Evolutionary conservation across 2,113 vertebrate genomes (phyloP).

Genomic region (Sander lucioperca): DNA sequence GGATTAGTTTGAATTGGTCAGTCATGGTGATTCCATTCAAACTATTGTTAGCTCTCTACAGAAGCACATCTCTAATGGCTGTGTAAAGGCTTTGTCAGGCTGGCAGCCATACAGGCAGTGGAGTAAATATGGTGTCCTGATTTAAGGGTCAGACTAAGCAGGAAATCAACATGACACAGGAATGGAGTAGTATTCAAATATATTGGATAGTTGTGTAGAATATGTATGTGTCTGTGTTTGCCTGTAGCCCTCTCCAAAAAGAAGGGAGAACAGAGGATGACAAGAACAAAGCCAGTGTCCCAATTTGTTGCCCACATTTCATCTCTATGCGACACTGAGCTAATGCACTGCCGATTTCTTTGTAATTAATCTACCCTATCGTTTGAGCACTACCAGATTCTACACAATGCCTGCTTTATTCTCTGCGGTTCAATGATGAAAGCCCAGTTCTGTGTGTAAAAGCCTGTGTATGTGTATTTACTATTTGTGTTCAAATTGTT

Average conservation of each 20-base stretch:
- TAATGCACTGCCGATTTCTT: constrained; percentile 33
- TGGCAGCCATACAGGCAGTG: constrained; percentile 42
- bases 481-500: background rate
- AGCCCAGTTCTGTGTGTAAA: constrained; percentile 16
- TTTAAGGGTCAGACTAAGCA: constrained; percentile 62
- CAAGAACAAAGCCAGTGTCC: constrained; percentile 35
- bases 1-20: constrained; percentile 51
- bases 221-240: background rate
- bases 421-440: constrained; percentile 13
- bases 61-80: constrained; percentile 51
- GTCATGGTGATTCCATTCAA: constrained; percentile 65
- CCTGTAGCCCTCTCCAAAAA: constrained; percentile 34
- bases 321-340: background rate
- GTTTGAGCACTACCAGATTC: constrained; percentile 25
- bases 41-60: constrained; percentile 62
- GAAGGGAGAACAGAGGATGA: constrained; percentile 14
- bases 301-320: constrained; percentile 48
- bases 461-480: background rate
- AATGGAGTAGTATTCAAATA: constrained; percentile 61
- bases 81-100: constrained; percentile 60
- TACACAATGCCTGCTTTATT: constrained; percentile 51
- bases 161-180: constrained; percentile 74
- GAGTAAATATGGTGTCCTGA: constrained; percentile 53
- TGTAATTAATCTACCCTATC: constrained; percentile 60
- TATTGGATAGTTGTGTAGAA: constrained; percentile 28